Base-by-base conservation (phyloP, 2,113 vertebrate species). In the Stictonetta naevosa region DNA sequence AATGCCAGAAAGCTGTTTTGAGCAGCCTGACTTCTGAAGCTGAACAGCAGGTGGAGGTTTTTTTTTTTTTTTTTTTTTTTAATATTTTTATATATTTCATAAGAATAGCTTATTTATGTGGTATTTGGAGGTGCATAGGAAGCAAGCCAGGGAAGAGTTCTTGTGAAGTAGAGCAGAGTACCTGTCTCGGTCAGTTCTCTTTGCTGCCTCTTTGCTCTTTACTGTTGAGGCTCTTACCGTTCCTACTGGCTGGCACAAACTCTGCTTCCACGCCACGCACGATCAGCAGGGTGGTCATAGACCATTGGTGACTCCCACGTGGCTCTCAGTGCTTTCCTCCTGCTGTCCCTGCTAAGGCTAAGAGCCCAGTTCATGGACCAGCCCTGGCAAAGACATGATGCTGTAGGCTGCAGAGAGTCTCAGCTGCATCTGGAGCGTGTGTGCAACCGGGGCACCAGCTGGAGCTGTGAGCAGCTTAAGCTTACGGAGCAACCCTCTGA, bases 141-240 rank as follows among this genome's bases (percentile, higher is more conserved):
- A 44, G 53, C 18, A 60, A 84, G 21, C 14, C 14, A 38, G 4
- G 11, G 19, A 71, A 63, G 11, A 28, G 29, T 23, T 52, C 44
- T 46, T n/a, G 4, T 22, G 67, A 67, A 86, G 28, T 11, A 64
- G 20, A 15, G 6, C 22, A 53, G 52, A 82, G 14, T 22, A 6
- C 8, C 6, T 20, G 1, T 16, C 42, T 34, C 2, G 4, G 11
- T 79, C n/a, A 34, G 8, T 17, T 52, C 23, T 46, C 6, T 48
- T 48, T 48, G 46, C 11, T 48, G 8, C 8, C 9, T 60, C 23
- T 28, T 0, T 0, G 33, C 28, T 80, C 28, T 28, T 0, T 0
- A 33, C 28, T 77, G 31, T 14, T 26, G n/a, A 2, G 10, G 2
- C 6, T 89, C 14, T 33, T 66, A 22, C 7, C 23, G 66, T 19